Conservation (phyloP, 2,888 invertebrate species). For the Euplexia lucipara region DNA sequence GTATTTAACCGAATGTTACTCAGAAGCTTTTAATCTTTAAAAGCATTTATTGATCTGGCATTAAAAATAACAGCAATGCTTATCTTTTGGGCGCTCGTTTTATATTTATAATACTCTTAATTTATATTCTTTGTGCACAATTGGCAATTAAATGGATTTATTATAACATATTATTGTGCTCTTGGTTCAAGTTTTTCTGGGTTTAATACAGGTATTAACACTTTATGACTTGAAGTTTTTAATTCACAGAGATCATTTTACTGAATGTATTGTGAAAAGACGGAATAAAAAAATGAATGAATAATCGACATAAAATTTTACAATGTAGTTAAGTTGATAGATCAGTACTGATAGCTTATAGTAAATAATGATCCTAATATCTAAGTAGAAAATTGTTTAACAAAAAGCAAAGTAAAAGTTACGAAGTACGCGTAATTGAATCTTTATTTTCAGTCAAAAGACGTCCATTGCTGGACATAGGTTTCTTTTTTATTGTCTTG, state of each 20-base stretch:
- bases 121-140: constrained; percentile 36
- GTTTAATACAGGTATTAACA: constrained; percentile 19
- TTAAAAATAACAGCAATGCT: constrained; percentile 17
- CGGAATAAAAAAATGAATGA: constrained; percentile 14
- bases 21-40: constrained; percentile 12
- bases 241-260: constrained; percentile 24
- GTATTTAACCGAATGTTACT: constrained; percentile 1
- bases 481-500: too few relatives aligned
- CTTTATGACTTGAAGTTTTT: constrained; percentile 44
- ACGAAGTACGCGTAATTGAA: not conserved
- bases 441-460: too few relatives aligned
- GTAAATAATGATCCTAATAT: constrained; percentile 5
- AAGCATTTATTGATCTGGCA: constrained; percentile 8
- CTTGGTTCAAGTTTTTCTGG: constrained; percentile 13
- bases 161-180: constrained; percentile 47
- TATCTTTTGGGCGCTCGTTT: constrained; percentile 26
- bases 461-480: too few relatives aligned
- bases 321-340: constrained; percentile 36
- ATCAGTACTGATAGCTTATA: not conserved
- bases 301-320: constrained; percentile 30
- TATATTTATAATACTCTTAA: constrained; percentile 25
- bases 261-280: constrained; percentile 7
- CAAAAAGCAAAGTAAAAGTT: not conserved
- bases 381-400: not conserved
- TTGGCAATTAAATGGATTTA: constrained; percentile 46